Evolutionary conservation across 2,888 invertebrate species (phyloP), one percentile per base, ranked within the genome.

Genomic region (Gari tellinella): DNA sequence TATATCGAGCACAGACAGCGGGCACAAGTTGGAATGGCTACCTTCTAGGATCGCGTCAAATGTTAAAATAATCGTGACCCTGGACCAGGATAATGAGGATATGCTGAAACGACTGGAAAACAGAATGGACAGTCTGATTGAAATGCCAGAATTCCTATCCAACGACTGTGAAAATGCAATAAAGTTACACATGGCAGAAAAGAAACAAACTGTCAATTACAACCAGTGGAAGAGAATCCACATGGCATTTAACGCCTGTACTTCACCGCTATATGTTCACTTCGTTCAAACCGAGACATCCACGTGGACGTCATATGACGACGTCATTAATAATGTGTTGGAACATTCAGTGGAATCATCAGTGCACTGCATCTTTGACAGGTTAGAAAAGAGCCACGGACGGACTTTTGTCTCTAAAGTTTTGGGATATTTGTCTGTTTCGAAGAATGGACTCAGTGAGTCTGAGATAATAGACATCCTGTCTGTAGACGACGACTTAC

Each of bases 391-490:
- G 37, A 85, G 79, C 23, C 83, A 87, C 64, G 88, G 88, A 14
- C 67, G 62, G 25, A n/a, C 72, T 1, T 65, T 88, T 38, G 86
- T 90, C 7, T 64, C 72, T 0, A 80, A 78, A 53, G 75, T 85
- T 2, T 56, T 89, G 17, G 88, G 84, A 14, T 89, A 87, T 67
- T 62, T 90, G 41, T 85, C 88, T 0, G 87, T 87, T 0, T 72
- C 88, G 10, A 80, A 74, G 53, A 62, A 73, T 26, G 90, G 90
- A 21, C 70, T 89, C 14, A 86, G 87, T 49, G 88, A 88, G 65
- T 79, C 81, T 7, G 89, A 90, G 62, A 70, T 89, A n/a, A 86
- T 87, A 25, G 90, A 90, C 72, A 72, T 89, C 4, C 57, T 90
- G 17, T 88, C 88, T 1, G 67, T 89, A n/a, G 90, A 90, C 68